Percentiles rank a stretch among this genome's conserved stretches.
Evolutionary conservation across 2,888 invertebrate species (phyloP).

Genomic region (Idaea dimidiata): DNA sequence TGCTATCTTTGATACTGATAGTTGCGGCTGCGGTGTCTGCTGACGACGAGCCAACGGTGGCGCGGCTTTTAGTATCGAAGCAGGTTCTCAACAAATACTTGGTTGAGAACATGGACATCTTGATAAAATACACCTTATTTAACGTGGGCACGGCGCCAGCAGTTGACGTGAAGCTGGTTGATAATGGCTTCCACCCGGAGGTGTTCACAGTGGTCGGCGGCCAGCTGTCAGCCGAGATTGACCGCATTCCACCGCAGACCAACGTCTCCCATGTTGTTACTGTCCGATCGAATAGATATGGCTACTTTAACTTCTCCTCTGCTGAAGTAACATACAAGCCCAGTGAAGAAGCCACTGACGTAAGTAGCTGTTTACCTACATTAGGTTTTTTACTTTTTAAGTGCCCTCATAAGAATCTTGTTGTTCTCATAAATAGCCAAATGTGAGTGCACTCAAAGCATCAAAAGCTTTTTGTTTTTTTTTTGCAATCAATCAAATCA

Average conservation of each 20-base stretch:
- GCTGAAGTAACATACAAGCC: constrained; percentile 95
- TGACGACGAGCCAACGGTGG: constrained; percentile 87
- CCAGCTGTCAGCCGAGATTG: constrained; percentile 89
- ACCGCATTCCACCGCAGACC: constrained; percentile 94
- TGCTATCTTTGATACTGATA: constrained; percentile 68
- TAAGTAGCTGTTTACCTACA: constrained; percentile 46
- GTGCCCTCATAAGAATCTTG: too few relatives aligned
- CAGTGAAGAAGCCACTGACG: constrained; percentile 89
- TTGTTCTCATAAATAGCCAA: too few relatives aligned
- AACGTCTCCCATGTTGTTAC: constrained; percentile 97
- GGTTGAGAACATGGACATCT: constrained; percentile 97
- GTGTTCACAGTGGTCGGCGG: constrained; percentile 95
- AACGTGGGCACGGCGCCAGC: constrained; percentile 97
- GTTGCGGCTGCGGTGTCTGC: constrained; percentile 71
- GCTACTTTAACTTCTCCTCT: constrained; percentile 98
- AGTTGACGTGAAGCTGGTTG: constrained; percentile 92
- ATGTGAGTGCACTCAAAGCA: too few relatives aligned
- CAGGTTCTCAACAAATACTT: constrained; percentile 97
- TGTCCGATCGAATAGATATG: constrained; percentile 92
- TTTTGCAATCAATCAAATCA: too few relatives aligned
- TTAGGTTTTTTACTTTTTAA: neutral
- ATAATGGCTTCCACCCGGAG: constrained; percentile 95
- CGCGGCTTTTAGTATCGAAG: constrained; percentile 93
- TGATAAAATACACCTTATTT: constrained; percentile 96
- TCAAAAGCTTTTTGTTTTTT: too few relatives aligned